Percentiles rank a stretch among this genome's conserved stretches.
Conservation (phyloP, 2,797 vertebrate genomes). For the Valencia hispanica region DNA sequence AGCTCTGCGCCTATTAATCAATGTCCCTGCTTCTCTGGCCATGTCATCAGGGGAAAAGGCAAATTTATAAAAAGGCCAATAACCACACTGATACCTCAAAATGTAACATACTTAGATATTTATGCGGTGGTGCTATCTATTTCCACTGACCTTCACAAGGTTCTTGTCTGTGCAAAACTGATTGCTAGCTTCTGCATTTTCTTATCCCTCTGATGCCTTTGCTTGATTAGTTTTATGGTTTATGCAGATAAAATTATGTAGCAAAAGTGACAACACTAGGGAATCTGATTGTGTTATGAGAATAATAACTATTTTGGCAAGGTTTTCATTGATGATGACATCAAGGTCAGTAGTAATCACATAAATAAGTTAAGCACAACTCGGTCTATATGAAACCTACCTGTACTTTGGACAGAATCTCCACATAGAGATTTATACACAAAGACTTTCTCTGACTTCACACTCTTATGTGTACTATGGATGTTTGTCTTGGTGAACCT, state of each 20-base stretch:
- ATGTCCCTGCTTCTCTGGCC: constrained; percentile 80
- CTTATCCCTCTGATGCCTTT: constrained; percentile 1
- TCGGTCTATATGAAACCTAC: constrained; percentile 51
- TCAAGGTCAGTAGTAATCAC: constrained; percentile 51
- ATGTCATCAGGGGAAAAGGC: constrained; percentile 78
- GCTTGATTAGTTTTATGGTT: constrained; percentile 5
- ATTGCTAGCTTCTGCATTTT: constrained; percentile 8
- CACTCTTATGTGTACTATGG: constrained; percentile 26
- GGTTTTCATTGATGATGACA: constrained; percentile 47
- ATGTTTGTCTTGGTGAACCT: constrained; percentile 10
- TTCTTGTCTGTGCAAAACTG: constrained; percentile 9
- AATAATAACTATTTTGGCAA: constrained; percentile 30
- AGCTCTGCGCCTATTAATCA: constrained; percentile 83
- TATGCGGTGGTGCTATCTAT: not conserved
- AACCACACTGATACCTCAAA: constrained; percentile 50
- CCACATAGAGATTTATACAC: constrained; percentile 68
- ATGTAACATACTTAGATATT: constrained; percentile 44
- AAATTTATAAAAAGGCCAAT: constrained; percentile 63
- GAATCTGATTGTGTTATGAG: constrained; percentile 8
- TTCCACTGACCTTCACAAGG: constrained; percentile 34
- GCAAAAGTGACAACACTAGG: not conserved
- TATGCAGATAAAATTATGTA: not conserved
- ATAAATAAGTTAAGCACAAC: constrained; percentile 57
- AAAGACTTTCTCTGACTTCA: constrained; percentile 63
- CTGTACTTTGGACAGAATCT: constrained; percentile 73